These are phyloP conservation scores for Myotis planiceps DNA, from an alignment of 2,797 vertebrate species.

Conservation along the genomic window DNA sequence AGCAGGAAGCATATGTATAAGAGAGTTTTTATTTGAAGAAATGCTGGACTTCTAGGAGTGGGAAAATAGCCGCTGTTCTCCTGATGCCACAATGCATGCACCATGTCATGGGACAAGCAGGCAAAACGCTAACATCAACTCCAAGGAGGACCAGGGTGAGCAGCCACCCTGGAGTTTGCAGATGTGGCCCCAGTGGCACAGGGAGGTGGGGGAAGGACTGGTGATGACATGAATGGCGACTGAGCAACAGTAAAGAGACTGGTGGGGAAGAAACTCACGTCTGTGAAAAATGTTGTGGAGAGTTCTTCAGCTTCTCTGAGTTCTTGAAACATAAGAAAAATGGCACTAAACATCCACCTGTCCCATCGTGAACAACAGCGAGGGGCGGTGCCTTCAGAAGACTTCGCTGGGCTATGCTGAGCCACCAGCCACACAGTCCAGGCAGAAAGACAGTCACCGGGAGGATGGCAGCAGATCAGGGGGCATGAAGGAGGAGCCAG, in stretches of 20 bases:
- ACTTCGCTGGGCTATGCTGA: slow-evolving; percentile 85
- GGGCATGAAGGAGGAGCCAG: slow-evolving; percentile 86
- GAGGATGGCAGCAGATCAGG: slow-evolving; percentile 83
- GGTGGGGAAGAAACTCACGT: slow-evolving; percentile 92
- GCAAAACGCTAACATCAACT: slow-evolving; percentile 98
- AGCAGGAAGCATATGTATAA: neutral
- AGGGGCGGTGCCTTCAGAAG: slow-evolving; percentile 87
- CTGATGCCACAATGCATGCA: slow-evolving; percentile 94
- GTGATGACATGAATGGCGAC: slow-evolving; percentile 64
- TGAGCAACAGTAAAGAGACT: slow-evolving; percentile 87
- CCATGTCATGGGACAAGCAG: slow-evolving; percentile 99
- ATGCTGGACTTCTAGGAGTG: slow-evolving; percentile 80
- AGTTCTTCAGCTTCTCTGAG: slow-evolving; percentile 94
- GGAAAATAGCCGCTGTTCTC: slow-evolving; percentile 91
- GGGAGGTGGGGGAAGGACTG: slow-evolving; percentile 76
- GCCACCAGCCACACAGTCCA: slow-evolving; percentile 77
- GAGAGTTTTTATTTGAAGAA: neutral
- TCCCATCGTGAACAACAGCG: slow-evolving; percentile 94
- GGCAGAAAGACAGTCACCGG: slow-evolving; percentile 85
- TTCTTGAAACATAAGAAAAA: slow-evolving; percentile 94
- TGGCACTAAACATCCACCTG: slow-evolving; percentile 95
- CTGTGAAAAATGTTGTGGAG: slow-evolving; percentile 95
- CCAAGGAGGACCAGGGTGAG: slow-evolving; percentile 89
- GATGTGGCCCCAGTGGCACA: slow-evolving; percentile 79
- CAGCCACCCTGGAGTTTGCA: slow-evolving; percentile 69